Base-by-base conservation (phyloP, 2,797 vertebrate species). In the Typhlichthys eigenmanni region DNA sequence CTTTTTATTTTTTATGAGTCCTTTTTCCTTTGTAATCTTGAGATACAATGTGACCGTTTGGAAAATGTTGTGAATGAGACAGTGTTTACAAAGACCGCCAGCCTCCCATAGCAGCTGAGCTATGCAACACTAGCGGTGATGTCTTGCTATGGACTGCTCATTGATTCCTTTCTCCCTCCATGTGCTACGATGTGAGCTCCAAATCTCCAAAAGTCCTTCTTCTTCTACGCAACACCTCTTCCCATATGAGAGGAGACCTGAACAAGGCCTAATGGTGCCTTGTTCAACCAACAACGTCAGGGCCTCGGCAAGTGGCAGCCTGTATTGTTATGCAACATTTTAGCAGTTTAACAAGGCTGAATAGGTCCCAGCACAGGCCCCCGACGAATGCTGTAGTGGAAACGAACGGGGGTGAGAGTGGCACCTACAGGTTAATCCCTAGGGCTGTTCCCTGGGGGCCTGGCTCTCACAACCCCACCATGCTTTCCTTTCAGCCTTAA, bases 241-340 rank as follows among this genome's bases (percentile, higher is more conserved):
- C 58, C 67, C 73, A 76, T 55, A 83, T 71, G 71, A 80, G 74
- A 71, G 76, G 53, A 81, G 69, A 69, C 56, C 69, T 52, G 68
- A 70, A 66, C 68, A 64, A 68, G 88, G 82, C 82, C 85, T 61
- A 55, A 75, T 81, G 83, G 75, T 76, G 62, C 78, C 79, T 82
- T 91, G 87, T 90, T 92, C 87, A 88, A 89, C 88, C 86, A 90
- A 86, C 84, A 87, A 76, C 75, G 81, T 72, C 60, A 56, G 69
- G 72, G 52, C 81, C 75, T 56, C 53, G 56, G 78, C 76, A 83
- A 87, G 88, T 82, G 80, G 69, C 82, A 66, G 78, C 68, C 66
- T 4, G 57, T 71, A 84, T 91, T 91, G 87, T 92, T 91, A 92
- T 85, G 83, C 85, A 89, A 92, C 87, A 85, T 68, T 89, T 88